Evolutionary conservation across 1,140 invertebrate species (phyloP).

Genomic region (Onthophagus taurus): DNA sequence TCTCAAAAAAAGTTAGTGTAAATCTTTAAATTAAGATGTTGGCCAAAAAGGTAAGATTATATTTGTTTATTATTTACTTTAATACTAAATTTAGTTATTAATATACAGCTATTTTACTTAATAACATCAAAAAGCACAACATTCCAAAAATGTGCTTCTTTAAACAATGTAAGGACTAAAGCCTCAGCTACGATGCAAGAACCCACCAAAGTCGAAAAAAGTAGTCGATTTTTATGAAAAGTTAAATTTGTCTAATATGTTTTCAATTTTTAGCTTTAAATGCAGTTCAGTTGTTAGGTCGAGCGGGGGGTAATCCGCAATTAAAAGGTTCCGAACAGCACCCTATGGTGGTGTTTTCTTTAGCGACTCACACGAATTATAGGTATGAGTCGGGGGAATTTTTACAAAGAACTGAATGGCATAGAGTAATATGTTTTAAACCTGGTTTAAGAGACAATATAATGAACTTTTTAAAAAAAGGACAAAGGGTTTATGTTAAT

Average conservation of each 20-base stretch:
- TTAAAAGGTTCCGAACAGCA: constrained; percentile 69
- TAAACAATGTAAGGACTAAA: no score
- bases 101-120: no score
- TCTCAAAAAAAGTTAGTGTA: no score
- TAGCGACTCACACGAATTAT: constrained; percentile 83
- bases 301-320: constrained; percentile 79
- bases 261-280: constrained; percentile 70
- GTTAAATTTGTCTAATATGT: neutral
- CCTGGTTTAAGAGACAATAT: constrained; percentile 69
- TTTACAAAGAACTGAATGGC: constrained; percentile 83
- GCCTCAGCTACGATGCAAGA: no score
- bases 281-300: constrained; percentile 73
- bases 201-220: constrained; percentile 25
- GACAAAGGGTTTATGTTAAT: constrained; percentile 73
- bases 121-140: no score
- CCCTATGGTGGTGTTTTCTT: constrained; percentile 80
- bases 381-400: constrained; percentile 67
- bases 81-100: no score
- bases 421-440: constrained; percentile 80
- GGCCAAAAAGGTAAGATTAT: no score
- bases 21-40: no score
- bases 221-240: constrained; percentile 3
- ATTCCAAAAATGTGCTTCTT: no score
- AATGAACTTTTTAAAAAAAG: constrained; percentile 73
- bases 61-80: no score